Evolutionary conservation across 2,797 vertebrate genomes (phyloP).

Genomic region (Sebastes ruberrimus): DNA sequence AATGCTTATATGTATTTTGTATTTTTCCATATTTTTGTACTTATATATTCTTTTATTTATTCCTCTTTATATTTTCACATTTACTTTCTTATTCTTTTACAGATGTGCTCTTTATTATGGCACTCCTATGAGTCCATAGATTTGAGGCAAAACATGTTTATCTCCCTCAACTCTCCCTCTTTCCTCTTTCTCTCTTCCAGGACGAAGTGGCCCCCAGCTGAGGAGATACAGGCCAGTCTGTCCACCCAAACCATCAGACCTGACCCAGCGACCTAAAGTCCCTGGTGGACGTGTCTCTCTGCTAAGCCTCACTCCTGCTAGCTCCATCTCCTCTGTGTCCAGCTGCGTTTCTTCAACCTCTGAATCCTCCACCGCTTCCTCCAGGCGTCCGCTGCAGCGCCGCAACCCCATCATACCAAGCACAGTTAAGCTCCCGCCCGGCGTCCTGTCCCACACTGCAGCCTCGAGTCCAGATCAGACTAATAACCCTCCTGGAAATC

Average conservation of each 20-base stretch:
- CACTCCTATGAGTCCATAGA: no score
- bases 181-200: slow-evolving; percentile 58
- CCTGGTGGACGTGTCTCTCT: slow-evolving; percentile 18
- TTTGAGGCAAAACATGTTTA: neutral
- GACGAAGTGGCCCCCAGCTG: slow-evolving; percentile 37
- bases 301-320: slow-evolving; percentile 44
- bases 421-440: slow-evolving; percentile 88
- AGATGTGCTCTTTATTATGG: no score
- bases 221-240: slow-evolving; percentile 55
- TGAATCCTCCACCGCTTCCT: slow-evolving; percentile 49
- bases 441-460: slow-evolving; percentile 64
- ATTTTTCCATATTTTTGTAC: no score
- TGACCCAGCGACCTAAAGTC: slow-evolving; percentile 48
- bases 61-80: no score
- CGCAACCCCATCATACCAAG: slow-evolving; percentile 88
- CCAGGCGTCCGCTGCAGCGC: slow-evolving; percentile 82
- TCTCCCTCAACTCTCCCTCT: neutral
- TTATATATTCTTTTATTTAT: no score
- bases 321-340: slow-evolving; percentile 54
- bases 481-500: slow-evolving; percentile 21
- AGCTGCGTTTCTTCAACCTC: slow-evolving; percentile 55
- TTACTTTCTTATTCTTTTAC: no score
- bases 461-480: neutral
- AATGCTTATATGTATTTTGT: no score
- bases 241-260: slow-evolving; percentile 55